Evolutionary conservation across 2,888 invertebrate species (phyloP), one percentile per base, ranked within the genome.

Genomic region (Mythimna albipuncta): DNA sequence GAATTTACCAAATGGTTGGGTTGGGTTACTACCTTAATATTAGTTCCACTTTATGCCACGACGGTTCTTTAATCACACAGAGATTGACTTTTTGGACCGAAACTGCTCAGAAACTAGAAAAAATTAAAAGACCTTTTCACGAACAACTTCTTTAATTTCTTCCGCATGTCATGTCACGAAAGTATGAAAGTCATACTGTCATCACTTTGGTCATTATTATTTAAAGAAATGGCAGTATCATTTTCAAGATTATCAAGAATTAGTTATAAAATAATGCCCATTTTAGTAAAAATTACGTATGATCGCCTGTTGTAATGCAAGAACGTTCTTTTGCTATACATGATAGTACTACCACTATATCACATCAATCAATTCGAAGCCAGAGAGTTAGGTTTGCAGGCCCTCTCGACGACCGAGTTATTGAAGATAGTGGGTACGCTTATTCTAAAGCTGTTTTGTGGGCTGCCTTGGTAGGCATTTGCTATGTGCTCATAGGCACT

Each of bases 251-350:
- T 64, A 74, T 44, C 71, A 71, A 72, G 55, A 76, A 68, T 72
- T 13, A 44, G 50, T 58, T 78, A 70, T 47, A 78, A 72, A 78
- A 63, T 52, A 78, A 63, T 72, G 52, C 52, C 52, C 9, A 58
- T 75, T 57, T 52, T 63, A 26, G 55, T 57, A 63, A 78, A 72
- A 44, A 78, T 75, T 52, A 75, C 57, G 16, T 50, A 77, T 58
- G 57, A 78, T n/a, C 44, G 52, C 6, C 57, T 54, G 44, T 59
- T 52, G 52, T 78, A 59, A 75, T 75, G 75, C 11, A 26, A 41
- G 13, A 6, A 6, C 2, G 1, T 59, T 9, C 0, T 19, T 2
- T 6, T 6, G 2, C n/a, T n/a, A 11, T 6, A 38, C 38, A 32
- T 6, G 6, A 6, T 32, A 7, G 4, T 32, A 32, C 2, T 47